A percentile compares a stretch with the other conserved stretches of the same genome.
These are phyloP conservation scores for Pocillopora damicornis DNA, from an alignment of 64 coral and sea anemone genomes.

Conservation along the genomic window DNA sequence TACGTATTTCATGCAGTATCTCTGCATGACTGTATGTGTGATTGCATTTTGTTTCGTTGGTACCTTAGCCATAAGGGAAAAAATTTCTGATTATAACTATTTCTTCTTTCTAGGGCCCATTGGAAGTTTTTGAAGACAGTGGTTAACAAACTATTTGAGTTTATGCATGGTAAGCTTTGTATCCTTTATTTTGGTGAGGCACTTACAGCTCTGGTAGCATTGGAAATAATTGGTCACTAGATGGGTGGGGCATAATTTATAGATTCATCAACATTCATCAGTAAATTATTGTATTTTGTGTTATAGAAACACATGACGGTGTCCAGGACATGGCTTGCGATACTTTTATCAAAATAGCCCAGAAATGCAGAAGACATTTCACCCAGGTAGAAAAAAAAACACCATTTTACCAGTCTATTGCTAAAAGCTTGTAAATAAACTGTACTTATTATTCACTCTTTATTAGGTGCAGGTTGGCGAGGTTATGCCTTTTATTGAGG, in stretches of 20 bases:
- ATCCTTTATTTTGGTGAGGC: background rate
- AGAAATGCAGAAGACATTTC: conserved; percentile 98
- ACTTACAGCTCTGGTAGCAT: background rate
- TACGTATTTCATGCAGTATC: too few species aligned
- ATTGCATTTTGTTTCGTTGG: too few species aligned
- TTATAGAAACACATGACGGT: conserved; percentile 98
- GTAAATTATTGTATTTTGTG: background rate
- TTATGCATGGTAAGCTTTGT: conserved; percentile 89
- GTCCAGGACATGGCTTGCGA: conserved; percentile 99
- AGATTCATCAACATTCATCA: too few species aligned
- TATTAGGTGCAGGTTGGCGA: conserved; percentile 97
- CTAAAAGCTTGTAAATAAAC: background rate
- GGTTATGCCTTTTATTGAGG: conserved; percentile 99
- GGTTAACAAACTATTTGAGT: conserved; percentile 98
- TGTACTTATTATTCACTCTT: background rate
- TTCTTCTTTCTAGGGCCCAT: conserved; percentile 61
- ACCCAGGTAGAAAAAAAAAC: conserved; percentile 53
- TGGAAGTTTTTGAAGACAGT: conserved; percentile 99
- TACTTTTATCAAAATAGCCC: conserved; percentile 99
- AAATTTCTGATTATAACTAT: too few species aligned
- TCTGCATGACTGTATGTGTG: background rate
- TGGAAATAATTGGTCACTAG: too few species aligned
- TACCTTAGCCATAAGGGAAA: too few species aligned
- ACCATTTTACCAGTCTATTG: background rate
- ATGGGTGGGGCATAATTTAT: too few species aligned